Evolutionary conservation across 2,113 vertebrate species (phyloP).

Genomic region (Gyps fulvus): DNA sequence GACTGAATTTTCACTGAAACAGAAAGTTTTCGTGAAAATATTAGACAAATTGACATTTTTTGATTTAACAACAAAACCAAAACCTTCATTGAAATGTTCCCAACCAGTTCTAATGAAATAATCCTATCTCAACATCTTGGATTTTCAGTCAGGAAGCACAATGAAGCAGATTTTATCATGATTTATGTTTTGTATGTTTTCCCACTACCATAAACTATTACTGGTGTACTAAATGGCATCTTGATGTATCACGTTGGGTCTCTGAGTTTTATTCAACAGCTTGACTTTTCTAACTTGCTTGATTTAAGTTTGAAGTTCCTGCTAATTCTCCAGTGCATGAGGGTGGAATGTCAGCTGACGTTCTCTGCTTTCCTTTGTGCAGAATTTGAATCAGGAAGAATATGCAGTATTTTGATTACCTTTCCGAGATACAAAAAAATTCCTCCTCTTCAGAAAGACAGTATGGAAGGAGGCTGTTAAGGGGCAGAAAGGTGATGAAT

Average conservation of each 20-base stretch:
- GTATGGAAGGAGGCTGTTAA: not conserved
- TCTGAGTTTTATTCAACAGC: not conserved
- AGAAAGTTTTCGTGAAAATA: not conserved
- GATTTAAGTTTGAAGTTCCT: not conserved
- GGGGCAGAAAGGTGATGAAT: not conserved
- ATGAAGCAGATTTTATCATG: not conserved
- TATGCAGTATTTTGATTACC: not conserved
- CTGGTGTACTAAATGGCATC: not conserved
- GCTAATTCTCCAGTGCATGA: not conserved
- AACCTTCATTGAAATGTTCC: not conserved
- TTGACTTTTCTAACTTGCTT: not conserved
- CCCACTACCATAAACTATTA: not conserved
- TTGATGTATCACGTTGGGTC: not conserved
- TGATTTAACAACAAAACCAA: not conserved
- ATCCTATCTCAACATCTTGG: not conserved
- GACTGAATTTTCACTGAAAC: not conserved
- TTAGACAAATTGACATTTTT: not conserved
- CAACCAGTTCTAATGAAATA: not conserved
- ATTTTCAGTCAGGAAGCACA: not conserved
- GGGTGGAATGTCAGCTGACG: not conserved
- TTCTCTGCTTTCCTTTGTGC: not conserved
- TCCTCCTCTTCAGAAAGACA: not conserved
- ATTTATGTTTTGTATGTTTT: not conserved
- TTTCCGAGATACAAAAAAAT: not conserved
- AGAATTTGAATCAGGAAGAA: not conserved